Base-by-base conservation (phyloP, 2,797 vertebrate genomes). In the Pygocentrus nattereri region DNA sequence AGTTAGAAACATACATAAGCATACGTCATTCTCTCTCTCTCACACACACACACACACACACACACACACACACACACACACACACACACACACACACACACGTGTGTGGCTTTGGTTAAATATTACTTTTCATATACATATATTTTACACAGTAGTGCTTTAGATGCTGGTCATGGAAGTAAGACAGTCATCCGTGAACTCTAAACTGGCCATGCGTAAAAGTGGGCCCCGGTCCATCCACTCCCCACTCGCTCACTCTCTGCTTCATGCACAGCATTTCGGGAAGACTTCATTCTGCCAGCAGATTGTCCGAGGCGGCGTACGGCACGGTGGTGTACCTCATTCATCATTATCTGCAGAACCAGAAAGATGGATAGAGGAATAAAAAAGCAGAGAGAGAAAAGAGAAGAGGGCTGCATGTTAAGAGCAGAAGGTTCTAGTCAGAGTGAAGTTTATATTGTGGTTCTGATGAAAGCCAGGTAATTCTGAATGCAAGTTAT, bases 291-390 rank as follows among this genome's bases (percentile, higher is more conserved):
- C 86, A 79, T 83, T 87, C 74, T 85, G 85, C 84, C 49, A 84
- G 90, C 86, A 92, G 93, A 93, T 91, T 90, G 90, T 92, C 92
- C 52, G 41, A 74, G 69, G 87, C 87, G 86, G 86, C 87, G 86
- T 75, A 90, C 91, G 85, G 90, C 80, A 75, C 71, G 82, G 71
- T 44, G 72, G 80, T 82, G 77, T 62, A 78, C 78, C 76, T 65
- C 90, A 97, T 90, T 97, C 97, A 89, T 98, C 96, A 74, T 99
- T 99, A 92, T 96, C 97, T 99, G 80, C 49, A 77, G 44, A 68
- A 25, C 77, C 11, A 27, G 61, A 18, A 16, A 30, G n/a, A 75
- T 6, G 27, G 27, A 61, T 27, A 73, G 49, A 79, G 68, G 44
- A 19, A 5, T 5, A 34, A 38, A 69, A 52, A 59, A 12, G 34